Conservation (phyloP, 2,888 invertebrate species). For the Allophyes oxyacanthae region DNA sequence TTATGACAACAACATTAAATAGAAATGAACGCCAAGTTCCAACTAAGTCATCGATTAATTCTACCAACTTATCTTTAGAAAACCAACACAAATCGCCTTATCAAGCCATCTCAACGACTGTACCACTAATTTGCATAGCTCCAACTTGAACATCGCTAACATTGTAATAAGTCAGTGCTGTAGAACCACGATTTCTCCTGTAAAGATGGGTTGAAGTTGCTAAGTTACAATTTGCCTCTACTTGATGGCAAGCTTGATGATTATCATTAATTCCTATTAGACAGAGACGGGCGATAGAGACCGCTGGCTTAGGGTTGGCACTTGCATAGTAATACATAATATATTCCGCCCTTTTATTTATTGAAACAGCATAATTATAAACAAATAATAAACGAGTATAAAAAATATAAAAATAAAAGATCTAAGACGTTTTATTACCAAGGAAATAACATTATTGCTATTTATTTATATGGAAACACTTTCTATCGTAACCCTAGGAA, state of each 20-base stretch:
- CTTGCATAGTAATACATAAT: neutral
- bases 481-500: too few relatives aligned
- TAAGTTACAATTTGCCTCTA: constrained; percentile 76
- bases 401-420: too few relatives aligned
- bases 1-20: too few relatives aligned
- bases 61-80: constrained; percentile 21
- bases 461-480: too few relatives aligned
- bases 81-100: constrained; percentile 36
- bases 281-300: constrained; percentile 56
- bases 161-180: constrained; percentile 30
- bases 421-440: too few relatives aligned
- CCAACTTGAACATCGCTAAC: constrained; percentile 21
- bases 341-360: too few relatives aligned
- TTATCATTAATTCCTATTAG: constrained; percentile 77
- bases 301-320: constrained; percentile 41
- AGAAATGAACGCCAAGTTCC: too few relatives aligned
- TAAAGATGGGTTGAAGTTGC: constrained; percentile 60
- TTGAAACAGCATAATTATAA: too few relatives aligned
- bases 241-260: constrained; percentile 76
- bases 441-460: too few relatives aligned
- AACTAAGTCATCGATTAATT: constrained; percentile 37
- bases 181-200: constrained; percentile 49
- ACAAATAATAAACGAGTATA: too few relatives aligned
- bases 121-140: constrained; percentile 38
- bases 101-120: constrained; percentile 26